These are phyloP conservation scores for Eospalax fontanierii DNA, from an alignment of 2,797 vertebrate species.

Conservation along the genomic window DNA sequence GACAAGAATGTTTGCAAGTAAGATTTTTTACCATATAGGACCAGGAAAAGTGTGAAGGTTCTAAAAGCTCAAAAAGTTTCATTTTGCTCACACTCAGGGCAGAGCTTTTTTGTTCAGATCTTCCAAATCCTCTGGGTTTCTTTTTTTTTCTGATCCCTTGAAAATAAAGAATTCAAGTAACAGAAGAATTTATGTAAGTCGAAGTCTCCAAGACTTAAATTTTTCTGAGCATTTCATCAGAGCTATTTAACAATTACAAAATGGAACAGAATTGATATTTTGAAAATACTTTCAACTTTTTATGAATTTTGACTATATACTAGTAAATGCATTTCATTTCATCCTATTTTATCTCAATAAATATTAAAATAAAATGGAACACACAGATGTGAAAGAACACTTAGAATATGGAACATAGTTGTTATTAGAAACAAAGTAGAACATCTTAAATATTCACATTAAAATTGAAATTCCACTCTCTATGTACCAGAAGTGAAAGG, in stretches of 20 bases:
- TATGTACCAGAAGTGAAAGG: neutral
- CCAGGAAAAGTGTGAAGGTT: constrained; percentile 54
- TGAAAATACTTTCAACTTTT: constrained; percentile 41
- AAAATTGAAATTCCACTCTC: constrained; percentile 36
- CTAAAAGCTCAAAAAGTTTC: neutral
- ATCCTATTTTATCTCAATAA: constrained; percentile 18
- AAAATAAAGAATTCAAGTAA: constrained; percentile 36
- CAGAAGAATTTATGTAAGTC: neutral
- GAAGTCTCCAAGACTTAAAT: neutral
- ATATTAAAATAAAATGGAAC: neutral
- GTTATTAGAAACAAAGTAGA: neutral
- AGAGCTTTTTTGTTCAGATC: constrained; percentile 46
- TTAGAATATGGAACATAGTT: constrained; percentile 7
- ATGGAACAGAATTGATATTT: constrained; percentile 22
- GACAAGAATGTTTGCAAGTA: neutral
- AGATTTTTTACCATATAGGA: constrained; percentile 32
- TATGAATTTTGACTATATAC: neutral
- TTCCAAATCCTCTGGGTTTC: neutral
- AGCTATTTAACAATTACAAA: neutral
- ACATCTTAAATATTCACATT: constrained; percentile 15
- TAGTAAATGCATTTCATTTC: neutral
- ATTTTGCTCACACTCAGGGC: neutral
- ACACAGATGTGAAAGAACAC: neutral
- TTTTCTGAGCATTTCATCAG: constrained; percentile 48
- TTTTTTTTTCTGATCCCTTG: constrained; percentile 37